Base-by-base conservation (phyloP, 2,113 vertebrate species). In the Willisornis vidua region DNA sequence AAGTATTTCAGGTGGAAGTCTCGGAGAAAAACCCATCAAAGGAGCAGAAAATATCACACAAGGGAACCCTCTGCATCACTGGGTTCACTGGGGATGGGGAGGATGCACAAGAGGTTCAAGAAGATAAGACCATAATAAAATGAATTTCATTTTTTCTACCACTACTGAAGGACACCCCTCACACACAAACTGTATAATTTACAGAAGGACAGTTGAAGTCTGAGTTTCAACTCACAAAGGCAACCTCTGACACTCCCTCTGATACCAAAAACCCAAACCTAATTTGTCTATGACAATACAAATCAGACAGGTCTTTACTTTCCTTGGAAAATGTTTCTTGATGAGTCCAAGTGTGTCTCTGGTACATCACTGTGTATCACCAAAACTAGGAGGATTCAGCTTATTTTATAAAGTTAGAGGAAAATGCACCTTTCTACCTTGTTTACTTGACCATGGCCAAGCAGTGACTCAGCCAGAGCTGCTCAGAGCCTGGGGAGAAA, bases 1-100 rank as follows among this genome's bases (percentile, higher is more conserved):
- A 93, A 74, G 89, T 79, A 67, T 93, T 90, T 82, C 87, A 96
- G 85, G 75, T 89, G 31, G 62, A 92, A 94, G 76, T 72, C 63
- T 85, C 71, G 89, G 84, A 65, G n/a, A 62, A 83, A 90, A 71
- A 63, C 66, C 83, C 73, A 75, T 54, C 71, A 95, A 94, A 85
- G 87, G 81, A 89, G 73, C 10, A 70, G 51, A 85, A 96, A 95
- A 52, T 63, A 91, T 71, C 39, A 6, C 78, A 62, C 52, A 85
- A 58, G 78, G 55, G 84, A 94, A 67, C 39, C 46, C 43, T 58
- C 35, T 67, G 16, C 33, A 9, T 87, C 46, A 23, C 19, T 31
- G 52, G 45, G 58, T 39, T 24, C 49, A 14, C 14, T 63, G 66
- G 23, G 25, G 52, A 20, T 59, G 39, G 94, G 57, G 59, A 49